Evolutionary conservation across 92 coral and sea anemone genomes (phyloP).

Genomic region (Phenganax stokvisi): DNA sequence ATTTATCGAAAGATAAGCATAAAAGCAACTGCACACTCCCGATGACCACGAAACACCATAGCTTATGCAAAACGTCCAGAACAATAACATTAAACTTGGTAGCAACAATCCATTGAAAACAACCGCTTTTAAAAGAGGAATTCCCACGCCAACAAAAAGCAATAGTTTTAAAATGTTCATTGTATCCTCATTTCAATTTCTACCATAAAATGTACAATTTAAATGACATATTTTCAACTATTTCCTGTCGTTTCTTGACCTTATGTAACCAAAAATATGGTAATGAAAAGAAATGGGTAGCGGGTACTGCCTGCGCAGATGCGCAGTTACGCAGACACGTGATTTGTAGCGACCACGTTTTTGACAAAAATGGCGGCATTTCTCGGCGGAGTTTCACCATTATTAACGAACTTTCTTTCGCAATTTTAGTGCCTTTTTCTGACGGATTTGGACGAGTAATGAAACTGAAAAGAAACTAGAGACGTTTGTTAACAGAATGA

Average conservation of each 20-base stretch:
- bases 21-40: constrained; percentile 14
- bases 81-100: constrained; percentile 14
- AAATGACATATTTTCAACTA: neutral
- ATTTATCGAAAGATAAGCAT: constrained; percentile 10
- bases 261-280: neutral
- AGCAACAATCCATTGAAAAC: constrained; percentile 22
- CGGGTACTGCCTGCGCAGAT: neutral
- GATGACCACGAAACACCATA: constrained; percentile 16
- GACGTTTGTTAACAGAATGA: constrained; percentile 8
- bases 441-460: neutral
- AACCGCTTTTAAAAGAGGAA: constrained; percentile 32
- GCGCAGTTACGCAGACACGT: constrained; percentile 16
- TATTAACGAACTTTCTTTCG: neutral
- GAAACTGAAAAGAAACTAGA: neutral
- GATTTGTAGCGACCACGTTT: constrained; percentile 23
- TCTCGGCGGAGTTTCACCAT: neutral
- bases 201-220: neutral
- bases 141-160: constrained; percentile 16
- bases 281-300: neutral
- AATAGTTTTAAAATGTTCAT: constrained; percentile 33
- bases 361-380: constrained; percentile 29
- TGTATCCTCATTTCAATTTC: neutral
- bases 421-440: neutral
- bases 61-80: constrained; percentile 7
- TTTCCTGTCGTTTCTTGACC: too few species aligned